Conservation (phyloP, 2,113 vertebrate species). For the Dipodomys stephensi region DNA sequence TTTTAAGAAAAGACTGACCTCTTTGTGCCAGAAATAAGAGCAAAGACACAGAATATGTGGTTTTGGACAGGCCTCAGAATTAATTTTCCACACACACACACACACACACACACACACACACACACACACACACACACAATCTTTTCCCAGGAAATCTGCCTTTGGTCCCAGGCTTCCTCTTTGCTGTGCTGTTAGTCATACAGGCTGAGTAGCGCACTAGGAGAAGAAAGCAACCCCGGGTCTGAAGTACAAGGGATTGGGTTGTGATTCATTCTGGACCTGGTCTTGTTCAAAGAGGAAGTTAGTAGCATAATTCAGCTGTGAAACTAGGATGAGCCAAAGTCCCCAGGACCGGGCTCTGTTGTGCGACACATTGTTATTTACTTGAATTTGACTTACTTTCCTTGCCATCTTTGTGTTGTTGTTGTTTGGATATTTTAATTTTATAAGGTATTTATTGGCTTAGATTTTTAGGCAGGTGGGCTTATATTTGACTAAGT, state of each 20-base stretch:
- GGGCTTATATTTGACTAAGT: conserved; percentile 2
- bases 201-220: accelerated
- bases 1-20: neutral
- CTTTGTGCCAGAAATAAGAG: neutral
- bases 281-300: conserved; percentile 21
- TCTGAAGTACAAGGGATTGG: neutral
- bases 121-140: neutral
- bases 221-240: neutral
- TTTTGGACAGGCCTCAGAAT: neutral
- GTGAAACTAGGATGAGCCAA: neutral
- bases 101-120: neutral
- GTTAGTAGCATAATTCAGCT: neutral
- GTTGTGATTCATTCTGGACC: neutral
- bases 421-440: neutral
- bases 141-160: neutral
- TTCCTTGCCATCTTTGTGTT: neutral
- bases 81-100: neutral
- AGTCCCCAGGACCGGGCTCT: neutral
- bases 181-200: neutral
- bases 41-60: neutral
- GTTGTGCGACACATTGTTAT: neutral
- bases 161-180: neutral
- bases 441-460: conserved; percentile 17
- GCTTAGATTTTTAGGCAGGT: neutral
- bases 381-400: neutral